Conservation (phyloP, 2,797 vertebrate genomes). For the Galagoides demidoff region DNA sequence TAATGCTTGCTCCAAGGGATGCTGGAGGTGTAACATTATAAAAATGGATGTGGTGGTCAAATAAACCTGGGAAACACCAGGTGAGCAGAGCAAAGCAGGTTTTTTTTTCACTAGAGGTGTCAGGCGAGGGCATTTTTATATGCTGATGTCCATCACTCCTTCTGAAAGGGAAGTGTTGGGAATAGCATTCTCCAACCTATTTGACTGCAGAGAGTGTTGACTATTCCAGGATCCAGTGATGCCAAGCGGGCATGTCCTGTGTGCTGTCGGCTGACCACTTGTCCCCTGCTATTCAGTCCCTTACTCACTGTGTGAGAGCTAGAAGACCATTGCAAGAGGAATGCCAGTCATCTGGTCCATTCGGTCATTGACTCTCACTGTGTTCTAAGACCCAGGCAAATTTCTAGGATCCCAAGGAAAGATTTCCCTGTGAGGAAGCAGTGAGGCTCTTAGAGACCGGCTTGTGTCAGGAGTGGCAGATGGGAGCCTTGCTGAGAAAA, state of each 20-base stretch:
- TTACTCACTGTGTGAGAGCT: not conserved
- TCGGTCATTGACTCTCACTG: not conserved
- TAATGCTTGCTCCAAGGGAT: not conserved
- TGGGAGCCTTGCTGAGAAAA: not conserved
- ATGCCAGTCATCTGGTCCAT: not conserved
- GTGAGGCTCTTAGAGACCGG: not conserved
- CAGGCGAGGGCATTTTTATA: not conserved
- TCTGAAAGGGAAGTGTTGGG: not conserved
- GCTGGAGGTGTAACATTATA: not conserved
- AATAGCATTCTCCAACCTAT: not conserved
- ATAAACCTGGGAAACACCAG: not conserved
- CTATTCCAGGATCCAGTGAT: not conserved
- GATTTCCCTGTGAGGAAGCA: not conserved
- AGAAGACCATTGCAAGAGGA: not conserved
- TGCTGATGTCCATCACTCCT: not conserved
- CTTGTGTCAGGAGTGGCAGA: not conserved
- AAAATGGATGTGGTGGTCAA: not conserved
- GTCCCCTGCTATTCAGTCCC: not conserved
- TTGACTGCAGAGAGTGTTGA: not conserved
- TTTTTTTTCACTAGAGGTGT: not conserved
- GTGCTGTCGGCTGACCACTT: not conserved
- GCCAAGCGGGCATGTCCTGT: not conserved
- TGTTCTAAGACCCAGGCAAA: not conserved
- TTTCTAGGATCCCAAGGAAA: not conserved
- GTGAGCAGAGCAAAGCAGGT: not conserved